Conservation (phyloP, 1,140 invertebrate species). For the Leptonema lineaticorne region DNA sequence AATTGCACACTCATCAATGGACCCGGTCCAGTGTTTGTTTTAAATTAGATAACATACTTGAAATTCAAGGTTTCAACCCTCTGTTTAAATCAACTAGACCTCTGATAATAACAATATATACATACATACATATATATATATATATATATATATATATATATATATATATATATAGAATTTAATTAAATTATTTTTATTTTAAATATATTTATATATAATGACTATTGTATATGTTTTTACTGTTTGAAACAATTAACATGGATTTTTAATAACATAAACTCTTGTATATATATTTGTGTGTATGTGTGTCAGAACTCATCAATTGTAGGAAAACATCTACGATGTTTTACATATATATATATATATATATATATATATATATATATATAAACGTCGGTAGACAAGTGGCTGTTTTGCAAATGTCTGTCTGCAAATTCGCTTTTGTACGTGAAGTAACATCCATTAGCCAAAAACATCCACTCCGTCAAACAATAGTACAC, state of each 20-base stretch:
- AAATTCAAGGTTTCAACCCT: slow-evolving; percentile 2
- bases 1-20: background rate
- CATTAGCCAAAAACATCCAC: slow-evolving; percentile 23
- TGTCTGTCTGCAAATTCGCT: slow-evolving; percentile 15
- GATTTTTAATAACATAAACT: too few species aligned
- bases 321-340: background rate
- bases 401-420: slow-evolving; percentile 14
- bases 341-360: background rate
- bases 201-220: too few species aligned
- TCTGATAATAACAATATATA: too few species aligned
- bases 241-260: too few species aligned
- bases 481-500: slow-evolving; percentile 23
- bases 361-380: background rate
- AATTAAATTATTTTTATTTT: too few species aligned
- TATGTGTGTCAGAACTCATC: too few species aligned
- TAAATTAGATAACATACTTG: slow-evolving; percentile 26
- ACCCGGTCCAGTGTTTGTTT: slow-evolving; percentile 22
- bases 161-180: too few species aligned
- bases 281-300: too few species aligned
- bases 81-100: background rate
- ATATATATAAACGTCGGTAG: background rate
- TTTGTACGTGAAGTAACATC: slow-evolving; percentile 24
- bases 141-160: too few species aligned
- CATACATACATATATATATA: too few species aligned
- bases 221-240: too few species aligned